Conservation (phyloP, 2,888 invertebrate genomes). For the Catocala nupta region DNA sequence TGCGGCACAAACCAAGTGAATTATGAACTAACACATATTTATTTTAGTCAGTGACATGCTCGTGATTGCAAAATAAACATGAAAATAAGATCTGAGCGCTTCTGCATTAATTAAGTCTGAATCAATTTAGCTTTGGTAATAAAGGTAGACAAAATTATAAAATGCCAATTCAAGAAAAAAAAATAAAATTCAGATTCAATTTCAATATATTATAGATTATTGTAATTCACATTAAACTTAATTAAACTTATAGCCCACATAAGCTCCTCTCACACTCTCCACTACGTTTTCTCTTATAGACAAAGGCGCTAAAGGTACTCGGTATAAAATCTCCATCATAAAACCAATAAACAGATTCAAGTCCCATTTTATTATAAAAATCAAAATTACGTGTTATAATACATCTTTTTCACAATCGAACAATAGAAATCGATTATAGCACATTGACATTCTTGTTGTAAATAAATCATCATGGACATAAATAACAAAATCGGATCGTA, state of each 20-base stretch:
- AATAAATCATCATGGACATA: conserved; percentile 83
- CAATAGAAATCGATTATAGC: conserved; percentile 84
- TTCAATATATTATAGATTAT: conserved; percentile 88
- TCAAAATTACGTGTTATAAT: conserved; percentile 88
- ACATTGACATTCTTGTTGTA: conserved; percentile 83
- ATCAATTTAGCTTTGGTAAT: conserved; percentile 20
- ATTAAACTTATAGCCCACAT: conserved; percentile 86
- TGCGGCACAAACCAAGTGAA: no score
- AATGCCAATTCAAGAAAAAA: conserved; percentile 85
- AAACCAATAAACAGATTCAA: conserved; percentile 87
- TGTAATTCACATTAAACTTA: conserved; percentile 88
- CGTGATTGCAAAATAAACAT: neutral
- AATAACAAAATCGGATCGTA: conserved; percentile 82
- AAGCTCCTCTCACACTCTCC: conserved; percentile 85
- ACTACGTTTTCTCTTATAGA: conserved; percentile 80
- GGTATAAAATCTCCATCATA: conserved; percentile 87
- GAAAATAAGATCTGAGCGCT: conserved; percentile 1
- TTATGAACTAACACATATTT: no score
- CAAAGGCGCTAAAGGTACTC: conserved; percentile 86
- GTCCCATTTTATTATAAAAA: conserved; percentile 88
- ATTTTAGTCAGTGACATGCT: no score
- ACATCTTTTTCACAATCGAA: conserved; percentile 85
- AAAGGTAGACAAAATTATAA: conserved; percentile 65
- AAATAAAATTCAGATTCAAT: conserved; percentile 86
- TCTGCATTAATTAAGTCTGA: neutral